Conservation (phyloP, 2,113 vertebrate species). For the Rhodinocichla rosea region DNA sequence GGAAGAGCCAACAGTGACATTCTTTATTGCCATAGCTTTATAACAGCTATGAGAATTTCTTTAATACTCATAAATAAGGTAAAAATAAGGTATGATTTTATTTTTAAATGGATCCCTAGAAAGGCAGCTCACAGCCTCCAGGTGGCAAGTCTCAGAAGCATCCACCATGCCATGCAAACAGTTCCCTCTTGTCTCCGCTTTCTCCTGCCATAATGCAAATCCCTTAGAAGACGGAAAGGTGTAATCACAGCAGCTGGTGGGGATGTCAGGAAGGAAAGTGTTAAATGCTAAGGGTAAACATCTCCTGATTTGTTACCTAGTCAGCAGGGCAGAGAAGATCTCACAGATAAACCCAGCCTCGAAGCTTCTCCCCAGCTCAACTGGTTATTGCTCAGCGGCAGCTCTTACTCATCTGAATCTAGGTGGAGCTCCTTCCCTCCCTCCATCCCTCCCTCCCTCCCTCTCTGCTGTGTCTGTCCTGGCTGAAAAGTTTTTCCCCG, state of each 20-base stretch:
- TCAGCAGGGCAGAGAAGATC: conserved; percentile 26
- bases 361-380: conserved; percentile 22
- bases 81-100: not conserved
- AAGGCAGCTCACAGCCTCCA: not conserved
- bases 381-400: conserved; percentile 36
- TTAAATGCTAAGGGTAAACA: conserved; percentile 9
- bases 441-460: not conserved
- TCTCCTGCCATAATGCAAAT: not conserved
- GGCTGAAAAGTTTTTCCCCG: conserved; percentile 3
- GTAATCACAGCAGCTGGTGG: not conserved
- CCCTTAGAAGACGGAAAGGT: not conserved
- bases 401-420: conserved; percentile 65
- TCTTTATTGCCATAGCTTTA: not conserved
- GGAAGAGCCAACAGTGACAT: not conserved
- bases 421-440: conserved; percentile 66
- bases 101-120: not conserved
- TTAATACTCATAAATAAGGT: not conserved
- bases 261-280: not conserved
- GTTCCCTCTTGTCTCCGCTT: not conserved
- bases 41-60: not conserved
- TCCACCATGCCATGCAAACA: not conserved
- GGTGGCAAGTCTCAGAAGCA: not conserved
- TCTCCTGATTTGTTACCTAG: not conserved
- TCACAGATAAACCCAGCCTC: conserved; percentile 15
- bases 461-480: not conserved